Base-by-base conservation (phyloP, 2,888 invertebrate species). In the Serripes groenlandicus region DNA sequence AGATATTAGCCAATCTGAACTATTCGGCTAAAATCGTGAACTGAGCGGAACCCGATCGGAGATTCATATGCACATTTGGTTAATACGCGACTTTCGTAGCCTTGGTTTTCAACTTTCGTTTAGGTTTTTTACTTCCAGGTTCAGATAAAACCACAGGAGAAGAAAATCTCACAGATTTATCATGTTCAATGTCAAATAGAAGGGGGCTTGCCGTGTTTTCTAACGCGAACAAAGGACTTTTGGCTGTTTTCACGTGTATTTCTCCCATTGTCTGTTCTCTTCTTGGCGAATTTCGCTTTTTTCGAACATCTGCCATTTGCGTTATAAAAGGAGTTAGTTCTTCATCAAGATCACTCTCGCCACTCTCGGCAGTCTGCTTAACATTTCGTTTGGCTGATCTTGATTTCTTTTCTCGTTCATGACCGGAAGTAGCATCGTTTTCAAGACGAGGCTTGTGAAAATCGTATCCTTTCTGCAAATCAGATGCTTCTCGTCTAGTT, bases 381-480 rank as follows among this genome's bases (percentile, higher is more conserved):
- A 37, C 37, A 32, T 21, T 58, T 37, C 64, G 70, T 5, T 71
- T 78, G 37, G 58, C 68, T 34, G 68, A 69, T n/a, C n/a, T n/a
- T 3, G 72, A 42, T 30, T 21, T 62, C 37, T 70, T 15, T 56
- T 70, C 23, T 69, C 49, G 15, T 75, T 84, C 85, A 11, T 64
- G 32, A 23, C 81, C 81, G 2, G 80, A 70, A 9, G 70, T 80
- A 2, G 74, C 68, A 26, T 84, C 86, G 3, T 75, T 75, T 21
- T 85, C 84, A 23, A 89, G 60, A 30, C 85, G 85, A 0, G 91
- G 90, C 75, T 91, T 90, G 73, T 92, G 92, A n/a, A 87, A 81
- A 21, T 83, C 81, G 85, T 91, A 91, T 1, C 92, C 92, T 60
- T 87, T 75, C 26, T 91, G 87, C 30, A 92, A 80, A 62, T 91